Evolutionary conservation across 2,888 invertebrate species (phyloP), one percentile per base, ranked within the genome.

Genomic region (Furcula furcula): DNA sequence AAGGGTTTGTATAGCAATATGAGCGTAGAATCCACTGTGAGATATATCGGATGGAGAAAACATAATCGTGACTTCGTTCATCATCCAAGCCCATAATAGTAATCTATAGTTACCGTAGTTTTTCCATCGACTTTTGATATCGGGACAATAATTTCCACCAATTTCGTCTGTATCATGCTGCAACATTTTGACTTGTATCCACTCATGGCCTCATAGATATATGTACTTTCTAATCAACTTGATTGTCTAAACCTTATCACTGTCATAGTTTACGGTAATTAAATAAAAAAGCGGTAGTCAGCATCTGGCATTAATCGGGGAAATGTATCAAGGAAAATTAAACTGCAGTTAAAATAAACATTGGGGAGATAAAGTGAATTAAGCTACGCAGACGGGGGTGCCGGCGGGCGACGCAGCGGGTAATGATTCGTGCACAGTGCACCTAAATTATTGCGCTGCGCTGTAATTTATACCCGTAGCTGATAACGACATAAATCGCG

Each of bases 381-480:
- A 82, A 82, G 76, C 65, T 69, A 69, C 70, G 69, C 67, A 66
- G 67, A 60, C 58, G 63, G 68, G 65, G 57, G 9, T 55, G 45
- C 33, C 32, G 41, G 50, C 41, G 47, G 34, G 41, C 63, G 58
- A 61, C 81, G 71, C 86, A 83, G 85, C 78, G 84, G 83, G 88
- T 80, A 87, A 87, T 85, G 85, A 87, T 86, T 83, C 87, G 84
- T 84, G 83, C 79, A 82, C 77, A 75, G 84, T 78, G 78, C 78
- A 78, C 81, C 86, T 85, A 86, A 87, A 86, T 87, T 87, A 88
- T 86, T 82, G 80, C 82, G 61, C 73, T 70, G 72, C 69, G 66
- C 54, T 74, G 82, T 84, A 86, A 88, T 88, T 87, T 88, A 87
- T 84, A 81, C 75, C 66, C 76, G 57, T 56, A 78, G 52, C 76